Base-by-base conservation (phyloP, 1,140 invertebrate species). In the Drosophila equinoxialis region DNA sequence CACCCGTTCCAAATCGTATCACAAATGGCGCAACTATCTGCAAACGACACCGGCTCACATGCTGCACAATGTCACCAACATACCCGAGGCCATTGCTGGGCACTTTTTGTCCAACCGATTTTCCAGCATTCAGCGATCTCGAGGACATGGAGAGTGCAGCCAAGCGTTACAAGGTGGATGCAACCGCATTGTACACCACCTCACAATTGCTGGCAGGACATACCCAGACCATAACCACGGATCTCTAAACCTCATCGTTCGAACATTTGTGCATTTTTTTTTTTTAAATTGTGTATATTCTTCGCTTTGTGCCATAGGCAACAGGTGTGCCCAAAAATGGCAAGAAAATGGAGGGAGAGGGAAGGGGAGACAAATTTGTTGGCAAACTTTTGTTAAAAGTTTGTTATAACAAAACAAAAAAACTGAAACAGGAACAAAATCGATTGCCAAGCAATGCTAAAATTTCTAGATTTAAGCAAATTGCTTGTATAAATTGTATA, bases 21-120 rank as follows among this genome's bases (percentile, higher is more conserved):
- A 90, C 57, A 91, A 90, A 42, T 91, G 90, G 90, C 65, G 84
- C 6, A 70, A 83, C 33, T 90, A 90, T 65, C 26, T 91, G 45
- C 90, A 91, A 66, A 79, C 64, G 11, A 89, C 87, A 0, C 90
- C 90, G 0, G 75, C 72, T 0, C 90, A 91, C 65, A 76, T 89
- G 81, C 69, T 90, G 30, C 79, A 90, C 71, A 90, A 91, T 66
- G 79, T 91, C 11, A 91, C 70, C 30, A 74, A 83, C 45, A 90
- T 91, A 30, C 90, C 90, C 6, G 90, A 91, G 78, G 90, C 90
- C 0, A 87, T 91, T 10, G 90, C 90, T 1, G 90, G 90, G 0
- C 90, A 86, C 33, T 91, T 91, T 91, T 33, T 81, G 87, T 48
- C 90, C 90, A 17, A 62, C 14, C 17, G 74, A 74, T 35, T 91